Base-by-base conservation (phyloP, 2,113 vertebrate species). In the Todiramphus chloris region DNA sequence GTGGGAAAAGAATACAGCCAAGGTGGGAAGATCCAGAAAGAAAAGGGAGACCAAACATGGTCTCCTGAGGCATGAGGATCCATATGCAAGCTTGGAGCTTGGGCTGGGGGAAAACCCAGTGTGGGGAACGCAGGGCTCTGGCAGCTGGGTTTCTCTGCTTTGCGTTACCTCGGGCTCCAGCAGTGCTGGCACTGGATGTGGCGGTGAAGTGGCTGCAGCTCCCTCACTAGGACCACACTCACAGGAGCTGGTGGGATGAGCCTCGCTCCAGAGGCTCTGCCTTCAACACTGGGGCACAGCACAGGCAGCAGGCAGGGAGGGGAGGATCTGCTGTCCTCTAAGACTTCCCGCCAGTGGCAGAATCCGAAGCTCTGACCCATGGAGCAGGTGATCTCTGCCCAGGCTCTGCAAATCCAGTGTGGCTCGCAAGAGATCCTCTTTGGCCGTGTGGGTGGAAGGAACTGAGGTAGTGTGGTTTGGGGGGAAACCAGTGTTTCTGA, bases 111-210 rank as follows among this genome's bases (percentile, higher is more conserved):
- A 51, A 43, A 53, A 6, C 6, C 4, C 28, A 2, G 0, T 0
- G 6, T 28, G 63, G 58, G 27, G 56, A 12, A 20, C 4, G 6
- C 87, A 66, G 55, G n/a, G 16, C 55, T 50, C 46, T 62, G 63
- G 50, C 67, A 37, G 59, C 28, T 76, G 68, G 4, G 3, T 43
- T 55, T n/a, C 30, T 63, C 43, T 44, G 81, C 30, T 46, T 27
- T 19, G 20, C 2, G 1, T 63, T 44, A 23, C 60, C 51, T n/a
- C 0, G 1, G 53, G 44, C 58, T 77, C 31, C 48, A n/a, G 81
- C 13, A 3, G 33, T 0, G 1, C 48, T 39, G 24, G 21, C 44
- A 8, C 51, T 30, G 35, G 4, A 5, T 3, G 33, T 0, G 2
- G 68, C 62, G 1, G 1, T 37, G 60, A n/a, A 19, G 7, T 4